phyloP scores from a whole-genome alignment of 2,113 vertebrate genomes.

The Arizona elegans region DNA sequence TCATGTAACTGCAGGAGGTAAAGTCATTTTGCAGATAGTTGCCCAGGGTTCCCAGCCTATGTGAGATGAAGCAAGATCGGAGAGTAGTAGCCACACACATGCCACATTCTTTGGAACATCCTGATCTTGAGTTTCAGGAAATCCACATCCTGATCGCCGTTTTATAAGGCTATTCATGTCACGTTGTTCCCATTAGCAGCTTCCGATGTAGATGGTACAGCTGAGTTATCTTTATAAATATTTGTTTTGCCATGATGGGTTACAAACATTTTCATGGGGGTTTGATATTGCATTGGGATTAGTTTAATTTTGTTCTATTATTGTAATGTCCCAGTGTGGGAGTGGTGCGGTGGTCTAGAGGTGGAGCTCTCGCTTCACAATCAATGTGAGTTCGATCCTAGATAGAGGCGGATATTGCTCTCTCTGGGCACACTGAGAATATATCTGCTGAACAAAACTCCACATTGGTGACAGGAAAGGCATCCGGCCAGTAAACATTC shows the following conservation, averaged over 20 bases:
- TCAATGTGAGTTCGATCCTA: too few species aligned
- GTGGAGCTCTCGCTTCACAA: too few species aligned
- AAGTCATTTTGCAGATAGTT: not conserved
- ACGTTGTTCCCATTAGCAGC: not conserved
- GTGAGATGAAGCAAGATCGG: not conserved
- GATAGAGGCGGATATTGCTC: too few species aligned
- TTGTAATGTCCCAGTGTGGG: not conserved
- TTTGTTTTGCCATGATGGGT: not conserved
- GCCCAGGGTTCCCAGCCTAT: not conserved
- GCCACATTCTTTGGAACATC: not conserved
- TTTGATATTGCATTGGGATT: not conserved
- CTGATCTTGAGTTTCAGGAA: not conserved
- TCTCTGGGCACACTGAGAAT: too few species aligned
- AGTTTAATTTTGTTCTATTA: not conserved
- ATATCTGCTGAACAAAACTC: too few species aligned
- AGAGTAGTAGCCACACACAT: not conserved
- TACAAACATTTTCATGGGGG: not conserved
- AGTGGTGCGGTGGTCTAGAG: too few species aligned
- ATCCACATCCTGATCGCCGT: not conserved
- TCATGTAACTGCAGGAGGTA: not conserved
- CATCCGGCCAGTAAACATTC: too few species aligned
- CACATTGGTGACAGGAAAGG: too few species aligned
- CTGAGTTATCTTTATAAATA: not conserved
- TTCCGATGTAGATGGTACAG: not conserved
- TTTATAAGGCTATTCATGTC: not conserved